These are phyloP conservation scores for Phrynosoma blainvillii DNA, from an alignment of 2,113 vertebrate genomes.

Conservation along the genomic window DNA sequence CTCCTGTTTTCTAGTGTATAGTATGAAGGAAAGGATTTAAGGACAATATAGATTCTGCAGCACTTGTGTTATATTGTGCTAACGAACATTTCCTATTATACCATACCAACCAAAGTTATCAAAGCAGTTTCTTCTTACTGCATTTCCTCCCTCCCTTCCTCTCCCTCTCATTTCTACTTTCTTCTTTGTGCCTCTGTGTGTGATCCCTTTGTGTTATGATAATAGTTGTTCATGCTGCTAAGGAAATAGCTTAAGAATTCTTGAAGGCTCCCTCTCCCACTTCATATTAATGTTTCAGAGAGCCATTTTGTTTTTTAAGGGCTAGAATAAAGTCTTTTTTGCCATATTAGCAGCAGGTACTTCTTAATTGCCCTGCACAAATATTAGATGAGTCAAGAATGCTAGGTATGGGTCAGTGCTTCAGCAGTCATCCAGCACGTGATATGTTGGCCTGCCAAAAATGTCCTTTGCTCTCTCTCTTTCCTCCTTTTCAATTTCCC, in stretches of 20 bases:
- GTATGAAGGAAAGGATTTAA: too few relatives aligned
- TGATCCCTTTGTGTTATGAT: constrained; percentile 2
- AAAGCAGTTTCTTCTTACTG: background rate
- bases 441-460: background rate
- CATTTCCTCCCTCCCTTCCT: background rate
- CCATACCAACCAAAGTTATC: background rate
- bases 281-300: constrained; percentile 35
- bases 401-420: background rate
- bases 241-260: constrained; percentile 28
- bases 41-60: background rate
- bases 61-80: too few relatives aligned
- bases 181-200: constrained; percentile 20
- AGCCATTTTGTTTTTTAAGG: background rate
- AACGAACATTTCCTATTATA: background rate
- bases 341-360: background rate
- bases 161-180: constrained; percentile 21
- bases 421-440: background rate
- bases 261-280: constrained; percentile 35
- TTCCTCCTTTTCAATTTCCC: background rate
- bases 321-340: background rate
- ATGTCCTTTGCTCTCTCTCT: background rate
- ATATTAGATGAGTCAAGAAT: background rate
- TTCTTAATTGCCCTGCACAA: constrained; percentile 17
- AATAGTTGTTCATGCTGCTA: constrained; percentile 37
- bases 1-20: too few relatives aligned